These are phyloP conservation scores for Triops longicaudatus DNA, from an alignment of 1,140 invertebrate species.

Conservation along the genomic window DNA sequence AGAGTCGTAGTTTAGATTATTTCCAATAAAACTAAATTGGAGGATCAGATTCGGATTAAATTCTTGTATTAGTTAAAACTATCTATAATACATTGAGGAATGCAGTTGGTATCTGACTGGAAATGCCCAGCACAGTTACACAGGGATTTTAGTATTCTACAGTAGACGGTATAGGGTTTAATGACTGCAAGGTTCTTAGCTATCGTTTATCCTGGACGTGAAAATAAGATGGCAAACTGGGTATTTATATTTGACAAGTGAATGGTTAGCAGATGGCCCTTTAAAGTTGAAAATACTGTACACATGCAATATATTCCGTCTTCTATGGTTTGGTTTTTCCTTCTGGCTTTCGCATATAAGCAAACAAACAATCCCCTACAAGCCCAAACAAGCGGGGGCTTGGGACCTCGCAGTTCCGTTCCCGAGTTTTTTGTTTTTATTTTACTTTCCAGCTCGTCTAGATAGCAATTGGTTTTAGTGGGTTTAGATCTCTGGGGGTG, in stretches of 20 bases:
- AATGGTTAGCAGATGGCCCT: conserved; percentile 10
- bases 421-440: background rate
- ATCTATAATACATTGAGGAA: too few species aligned
- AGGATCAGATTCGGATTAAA: too few species aligned
- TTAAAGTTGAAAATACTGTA: background rate
- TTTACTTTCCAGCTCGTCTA: background rate
- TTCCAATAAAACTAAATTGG: too few species aligned
- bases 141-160: too few species aligned
- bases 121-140: too few species aligned
- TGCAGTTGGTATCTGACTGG: too few species aligned
- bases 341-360: background rate
- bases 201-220: background rate
- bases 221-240: background rate
- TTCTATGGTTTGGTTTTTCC: background rate
- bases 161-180: background rate
- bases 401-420: background rate
- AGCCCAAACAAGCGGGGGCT: background rate
- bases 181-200: background rate
- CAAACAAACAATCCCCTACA: conserved; percentile 6
- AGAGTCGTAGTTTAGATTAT: too few species aligned
- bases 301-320: background rate
- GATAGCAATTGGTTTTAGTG: background rate
- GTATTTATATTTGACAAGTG: conserved; percentile 5
- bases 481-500: background rate
- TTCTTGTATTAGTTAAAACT: too few species aligned